Conservation (phyloP, 2,113 vertebrate species). For the Aramus guarauna region DNA sequence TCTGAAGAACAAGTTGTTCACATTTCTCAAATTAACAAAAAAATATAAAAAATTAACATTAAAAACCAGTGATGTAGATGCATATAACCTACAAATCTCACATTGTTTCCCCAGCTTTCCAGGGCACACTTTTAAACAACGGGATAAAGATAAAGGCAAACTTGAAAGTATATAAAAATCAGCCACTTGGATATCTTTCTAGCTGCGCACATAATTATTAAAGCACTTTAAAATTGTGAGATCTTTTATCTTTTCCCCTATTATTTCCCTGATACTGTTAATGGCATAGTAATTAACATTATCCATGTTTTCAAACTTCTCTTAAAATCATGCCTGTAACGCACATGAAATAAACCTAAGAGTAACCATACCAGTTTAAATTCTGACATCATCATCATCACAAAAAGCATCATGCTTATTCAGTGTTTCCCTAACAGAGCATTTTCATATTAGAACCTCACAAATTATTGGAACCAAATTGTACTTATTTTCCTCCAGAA, state of each 20-base stretch:
- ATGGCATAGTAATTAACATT: neutral
- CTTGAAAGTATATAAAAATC: neutral
- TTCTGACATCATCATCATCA: neutral
- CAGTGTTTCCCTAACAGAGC: neutral
- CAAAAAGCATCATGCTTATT: neutral
- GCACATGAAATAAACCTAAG: neutral
- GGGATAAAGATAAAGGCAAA: neutral
- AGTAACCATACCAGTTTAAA: neutral
- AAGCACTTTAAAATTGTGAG: neutral
- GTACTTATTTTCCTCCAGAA: neutral
- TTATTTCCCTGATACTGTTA: neutral
- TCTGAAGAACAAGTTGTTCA: neutral
- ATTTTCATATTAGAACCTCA: neutral
- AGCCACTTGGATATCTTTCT: neutral
- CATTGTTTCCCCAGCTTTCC: neutral
- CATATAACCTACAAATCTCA: neutral
- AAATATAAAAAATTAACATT: neutral
- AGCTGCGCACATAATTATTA: neutral
- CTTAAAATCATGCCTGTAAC: neutral
- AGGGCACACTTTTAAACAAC: neutral
- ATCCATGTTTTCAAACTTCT: slow-evolving; percentile 1
- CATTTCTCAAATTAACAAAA: neutral
- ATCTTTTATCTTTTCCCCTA: neutral
- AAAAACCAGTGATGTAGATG: neutral
- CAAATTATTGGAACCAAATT: neutral